Evolutionary conservation across 2,888 invertebrate species (phyloP).

Genomic region (Eristalinus aeneus): DNA sequence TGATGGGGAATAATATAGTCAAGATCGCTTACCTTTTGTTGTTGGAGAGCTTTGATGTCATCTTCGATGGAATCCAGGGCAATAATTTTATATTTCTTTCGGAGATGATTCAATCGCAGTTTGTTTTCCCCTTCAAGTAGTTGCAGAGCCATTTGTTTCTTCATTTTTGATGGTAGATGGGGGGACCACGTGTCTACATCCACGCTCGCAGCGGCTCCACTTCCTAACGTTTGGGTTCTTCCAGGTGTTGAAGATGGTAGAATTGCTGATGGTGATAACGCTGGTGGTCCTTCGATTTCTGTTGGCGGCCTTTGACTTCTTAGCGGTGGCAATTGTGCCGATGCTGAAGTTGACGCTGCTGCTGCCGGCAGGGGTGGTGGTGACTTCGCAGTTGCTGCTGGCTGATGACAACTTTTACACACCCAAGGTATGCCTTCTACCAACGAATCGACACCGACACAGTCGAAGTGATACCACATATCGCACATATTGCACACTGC

Average conservation of each 20-base stretch:
- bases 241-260: not conserved
- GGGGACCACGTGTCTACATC: not conserved
- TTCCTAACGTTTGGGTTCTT: not conserved
- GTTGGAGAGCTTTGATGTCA: not conserved
- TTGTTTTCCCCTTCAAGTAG: slow-evolving; percentile 18
- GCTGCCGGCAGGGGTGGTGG: not conserved
- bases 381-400: not conserved
- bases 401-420: not conserved
- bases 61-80: not conserved
- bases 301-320: not conserved
- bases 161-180: not conserved
- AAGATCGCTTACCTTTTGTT: not conserved
- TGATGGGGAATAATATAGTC: not conserved
- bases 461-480: not conserved
- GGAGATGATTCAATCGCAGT: slow-evolving; percentile 2
- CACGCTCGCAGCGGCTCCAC: not conserved
- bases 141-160: not conserved
- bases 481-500: not conserved
- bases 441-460: slow-evolving; percentile 5
- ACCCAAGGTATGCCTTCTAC: slow-evolving; percentile 1
- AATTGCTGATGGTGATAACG: not conserved
- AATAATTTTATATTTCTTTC: slow-evolving; percentile 15
- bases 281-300: not conserved
- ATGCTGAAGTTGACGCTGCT: not conserved
- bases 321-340: not conserved